These are phyloP conservation scores for Manis pentadactyla DNA, from an alignment of 2,797 vertebrate genomes.

Conservation along the genomic window DNA sequence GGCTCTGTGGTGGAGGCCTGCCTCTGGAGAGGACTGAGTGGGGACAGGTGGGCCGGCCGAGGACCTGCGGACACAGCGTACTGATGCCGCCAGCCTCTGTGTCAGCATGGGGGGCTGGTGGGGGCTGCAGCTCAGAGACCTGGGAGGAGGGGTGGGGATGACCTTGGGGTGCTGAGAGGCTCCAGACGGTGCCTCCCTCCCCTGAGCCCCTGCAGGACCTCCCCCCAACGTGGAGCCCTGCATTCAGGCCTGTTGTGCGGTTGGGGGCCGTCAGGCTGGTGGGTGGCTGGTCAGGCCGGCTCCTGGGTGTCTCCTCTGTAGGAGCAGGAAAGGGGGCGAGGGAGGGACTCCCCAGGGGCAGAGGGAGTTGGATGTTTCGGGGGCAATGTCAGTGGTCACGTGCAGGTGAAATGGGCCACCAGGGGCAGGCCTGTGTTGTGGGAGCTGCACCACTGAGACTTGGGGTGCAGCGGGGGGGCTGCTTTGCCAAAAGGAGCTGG, in stretches of 20 bases:
- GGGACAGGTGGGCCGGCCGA: not conserved
- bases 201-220: not conserved
- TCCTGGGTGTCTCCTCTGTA: not conserved
- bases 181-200: too few relatives aligned
- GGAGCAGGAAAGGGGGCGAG: too few relatives aligned
- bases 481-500: too few relatives aligned
- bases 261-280: not conserved
- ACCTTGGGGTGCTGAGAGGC: not conserved
- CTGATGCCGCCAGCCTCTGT: not conserved
- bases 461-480: not conserved
- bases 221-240: not conserved
- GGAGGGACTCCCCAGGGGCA: too few relatives aligned
- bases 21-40: not conserved
- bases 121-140: not conserved
- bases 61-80: not conserved
- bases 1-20: not conserved
- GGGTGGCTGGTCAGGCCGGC: not conserved
- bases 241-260: not conserved
- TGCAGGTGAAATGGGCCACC: not conserved
- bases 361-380: not conserved
- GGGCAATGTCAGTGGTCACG: not conserved
- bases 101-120: not conserved
- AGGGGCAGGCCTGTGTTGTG: fast-evolving
- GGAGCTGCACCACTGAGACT: not conserved
- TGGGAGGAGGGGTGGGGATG: not conserved